Percentiles rank a stretch among this genome's conserved stretches.
Evolutionary conservation across 2,113 vertebrate species (phyloP).

Genomic region (Notarius quadriscutis): DNA sequence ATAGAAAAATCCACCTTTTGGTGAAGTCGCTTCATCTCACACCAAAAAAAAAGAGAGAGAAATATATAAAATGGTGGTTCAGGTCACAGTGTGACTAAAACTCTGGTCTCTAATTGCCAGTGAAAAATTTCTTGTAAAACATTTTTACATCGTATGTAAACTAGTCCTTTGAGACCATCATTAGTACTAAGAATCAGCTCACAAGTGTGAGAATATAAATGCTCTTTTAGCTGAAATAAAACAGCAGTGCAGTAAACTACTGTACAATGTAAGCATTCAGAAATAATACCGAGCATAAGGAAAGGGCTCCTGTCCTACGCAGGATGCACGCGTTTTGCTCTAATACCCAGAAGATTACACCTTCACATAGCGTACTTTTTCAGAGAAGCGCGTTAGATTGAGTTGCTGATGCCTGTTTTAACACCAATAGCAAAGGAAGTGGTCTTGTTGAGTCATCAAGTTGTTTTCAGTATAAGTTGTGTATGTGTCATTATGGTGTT

Average conservation of each 20-base stretch:
- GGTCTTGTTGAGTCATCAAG: not conserved
- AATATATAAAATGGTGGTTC: too few species aligned
- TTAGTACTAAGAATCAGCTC: not conserved
- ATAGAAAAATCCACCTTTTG: too few species aligned
- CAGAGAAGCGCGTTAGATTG: not conserved
- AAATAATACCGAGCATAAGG: conserved; percentile 1
- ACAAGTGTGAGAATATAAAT: not conserved
- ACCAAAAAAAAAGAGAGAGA: too few species aligned
- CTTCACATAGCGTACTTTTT: not conserved
- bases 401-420: conserved; percentile 21
- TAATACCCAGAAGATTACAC: not conserved
- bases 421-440: conserved; percentile 22
- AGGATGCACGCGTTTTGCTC: conserved; percentile 13
- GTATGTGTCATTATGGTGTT: conserved; percentile 13
- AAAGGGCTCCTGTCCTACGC: conserved; percentile 9
- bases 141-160: not conserved
- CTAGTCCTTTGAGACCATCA: not conserved
- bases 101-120: not conserved
- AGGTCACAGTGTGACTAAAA: not conserved
- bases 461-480: conserved; percentile 22
- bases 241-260: not conserved
- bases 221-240: not conserved
- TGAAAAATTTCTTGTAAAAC: not conserved
- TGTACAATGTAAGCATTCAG: not conserved
- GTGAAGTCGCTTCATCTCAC: too few species aligned